Percentiles rank a stretch among this genome's conserved stretches.
Conservation (phyloP, 2,888 invertebrate species). For the Acanthosepion lycidas region DNA sequence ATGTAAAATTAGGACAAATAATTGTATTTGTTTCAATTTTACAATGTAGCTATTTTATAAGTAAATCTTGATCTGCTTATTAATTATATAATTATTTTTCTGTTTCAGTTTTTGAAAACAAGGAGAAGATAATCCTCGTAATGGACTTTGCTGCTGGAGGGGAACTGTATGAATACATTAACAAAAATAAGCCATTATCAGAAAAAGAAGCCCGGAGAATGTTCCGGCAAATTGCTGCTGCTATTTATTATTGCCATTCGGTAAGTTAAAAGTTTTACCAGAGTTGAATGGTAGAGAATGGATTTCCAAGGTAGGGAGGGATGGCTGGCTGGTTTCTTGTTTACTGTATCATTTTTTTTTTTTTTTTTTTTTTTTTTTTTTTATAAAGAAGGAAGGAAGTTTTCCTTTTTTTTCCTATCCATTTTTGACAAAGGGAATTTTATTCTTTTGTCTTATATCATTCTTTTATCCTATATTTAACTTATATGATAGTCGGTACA, state of each 20-base stretch:
- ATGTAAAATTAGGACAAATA: too few species aligned
- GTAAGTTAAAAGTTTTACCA: slow-evolving; percentile 73
- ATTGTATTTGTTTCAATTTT: background rate
- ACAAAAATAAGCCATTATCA: slow-evolving; percentile 82
- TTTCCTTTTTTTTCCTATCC: too few species aligned
- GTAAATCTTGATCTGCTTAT: background rate
- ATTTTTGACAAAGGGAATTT: too few species aligned
- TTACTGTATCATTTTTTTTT: too few species aligned
- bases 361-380: too few species aligned
- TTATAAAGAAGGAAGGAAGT: too few species aligned
- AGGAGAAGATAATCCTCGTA: slow-evolving; percentile 98
- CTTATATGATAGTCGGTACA: too few species aligned
- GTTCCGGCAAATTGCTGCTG: slow-evolving; percentile 83
- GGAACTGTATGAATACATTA: slow-evolving; percentile 93
- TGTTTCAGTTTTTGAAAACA: slow-evolving; percentile 95
- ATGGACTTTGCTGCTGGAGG: slow-evolving; percentile 99
- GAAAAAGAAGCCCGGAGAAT: slow-evolving; percentile 84
- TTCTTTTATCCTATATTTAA: too few species aligned
- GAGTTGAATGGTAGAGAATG: too few species aligned
- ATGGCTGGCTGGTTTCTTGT: too few species aligned
- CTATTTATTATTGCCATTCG: slow-evolving; percentile 84
- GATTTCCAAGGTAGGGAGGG: background rate
- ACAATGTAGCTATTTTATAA: background rate
- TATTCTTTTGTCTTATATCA: too few species aligned
- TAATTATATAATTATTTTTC: slow-evolving; percentile 49